A percentile compares a stretch with the other conserved stretches of the same genome.
phyloP scores from a whole-genome alignment of 2,113 vertebrate genomes.

The Nibea coibor region DNA sequence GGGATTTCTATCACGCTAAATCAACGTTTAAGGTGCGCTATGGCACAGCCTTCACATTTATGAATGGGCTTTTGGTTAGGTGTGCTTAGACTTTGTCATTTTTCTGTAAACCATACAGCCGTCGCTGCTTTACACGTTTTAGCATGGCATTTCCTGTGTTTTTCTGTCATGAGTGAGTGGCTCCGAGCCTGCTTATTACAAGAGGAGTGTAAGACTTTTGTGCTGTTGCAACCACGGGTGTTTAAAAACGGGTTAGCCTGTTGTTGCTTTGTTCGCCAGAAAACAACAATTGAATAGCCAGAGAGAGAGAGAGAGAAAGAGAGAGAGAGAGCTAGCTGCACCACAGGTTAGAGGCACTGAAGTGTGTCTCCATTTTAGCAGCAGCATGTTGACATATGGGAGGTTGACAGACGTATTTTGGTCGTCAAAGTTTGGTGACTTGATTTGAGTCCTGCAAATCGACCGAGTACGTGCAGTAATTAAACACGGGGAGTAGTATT shows the following conservation, averaged over 20 bases:
- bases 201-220: too few relatives aligned
- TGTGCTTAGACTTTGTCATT: too few relatives aligned
- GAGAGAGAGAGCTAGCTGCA: not conserved
- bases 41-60: not conserved
- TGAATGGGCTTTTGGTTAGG: not conserved
- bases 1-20: too few relatives aligned
- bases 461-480: not conserved
- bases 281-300: too few relatives aligned
- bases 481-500: not conserved
- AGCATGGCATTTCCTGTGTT: conserved; percentile 51
- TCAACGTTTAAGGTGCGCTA: too few relatives aligned
- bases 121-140: not conserved
- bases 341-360: too few relatives aligned
- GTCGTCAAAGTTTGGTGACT: not conserved
- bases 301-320: too few relatives aligned
- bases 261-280: not conserved
- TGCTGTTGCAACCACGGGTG: not conserved
- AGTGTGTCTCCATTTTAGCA: not conserved
- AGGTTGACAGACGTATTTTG: not conserved
- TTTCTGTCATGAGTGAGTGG: conserved; percentile 17
- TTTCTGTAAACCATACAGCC: not conserved
- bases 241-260: not conserved
- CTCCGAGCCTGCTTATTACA: not conserved
- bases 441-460: too few relatives aligned
- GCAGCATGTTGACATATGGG: not conserved